Evolutionary conservation across 2,113 vertebrate species (phyloP).

Genomic region (Vulpes vulpes): DNA sequence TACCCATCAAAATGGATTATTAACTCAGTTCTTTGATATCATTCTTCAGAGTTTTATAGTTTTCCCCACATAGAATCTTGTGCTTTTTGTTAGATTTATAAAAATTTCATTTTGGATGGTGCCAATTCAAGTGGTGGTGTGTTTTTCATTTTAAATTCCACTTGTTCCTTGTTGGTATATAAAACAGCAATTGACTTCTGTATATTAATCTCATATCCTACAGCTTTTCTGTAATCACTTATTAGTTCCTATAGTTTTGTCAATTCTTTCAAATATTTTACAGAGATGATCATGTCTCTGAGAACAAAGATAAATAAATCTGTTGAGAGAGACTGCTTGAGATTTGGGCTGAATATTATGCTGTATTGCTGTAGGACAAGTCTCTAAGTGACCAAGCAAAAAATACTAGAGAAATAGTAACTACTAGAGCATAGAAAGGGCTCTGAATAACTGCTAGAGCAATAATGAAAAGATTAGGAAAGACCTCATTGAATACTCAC

Average conservation of each 20-base stretch:
- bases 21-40: background rate
- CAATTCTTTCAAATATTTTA: background rate
- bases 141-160: background rate
- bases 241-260: background rate
- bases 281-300: background rate
- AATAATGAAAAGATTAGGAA: background rate
- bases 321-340: background rate
- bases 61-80: background rate
- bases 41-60: background rate
- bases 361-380: background rate
- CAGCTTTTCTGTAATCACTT: background rate
- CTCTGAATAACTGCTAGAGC: background rate
- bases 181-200: background rate
- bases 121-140: background rate
- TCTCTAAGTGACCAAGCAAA: background rate
- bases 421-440: background rate
- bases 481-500: background rate
- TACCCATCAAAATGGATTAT: background rate
- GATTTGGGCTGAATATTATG: background rate
- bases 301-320: background rate
- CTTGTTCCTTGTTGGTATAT: background rate
- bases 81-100: background rate
- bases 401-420: background rate
- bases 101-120: background rate
- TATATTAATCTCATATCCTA: background rate